A percentile compares a stretch with the other conserved stretches of the same genome.
Evolutionary conservation across 2,888 invertebrate species (phyloP).

Genomic region (Polydrusus tereticollis): DNA sequence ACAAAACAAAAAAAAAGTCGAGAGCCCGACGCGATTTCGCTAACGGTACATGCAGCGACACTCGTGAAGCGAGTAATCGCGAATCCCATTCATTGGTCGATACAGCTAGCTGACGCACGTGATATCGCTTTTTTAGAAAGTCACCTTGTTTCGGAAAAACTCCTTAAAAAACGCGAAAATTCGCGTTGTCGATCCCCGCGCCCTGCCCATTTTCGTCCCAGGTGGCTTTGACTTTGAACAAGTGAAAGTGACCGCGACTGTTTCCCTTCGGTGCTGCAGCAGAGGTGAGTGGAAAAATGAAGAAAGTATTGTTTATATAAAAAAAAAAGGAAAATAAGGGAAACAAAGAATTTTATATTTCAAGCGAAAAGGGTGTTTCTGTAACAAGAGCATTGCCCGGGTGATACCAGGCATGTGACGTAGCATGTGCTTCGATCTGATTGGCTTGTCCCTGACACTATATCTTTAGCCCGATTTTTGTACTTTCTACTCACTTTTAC

Average conservation of each 20-base stretch:
- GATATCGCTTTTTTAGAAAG: constrained; percentile 48
- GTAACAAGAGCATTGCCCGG: constrained; percentile 59
- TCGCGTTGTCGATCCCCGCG: constrained; percentile 12
- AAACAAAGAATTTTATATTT: constrained; percentile 16
- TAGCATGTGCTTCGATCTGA: constrained; percentile 61
- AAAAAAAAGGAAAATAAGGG: neutral
- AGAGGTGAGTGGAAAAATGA: too few species aligned
- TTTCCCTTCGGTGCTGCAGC: too few species aligned
- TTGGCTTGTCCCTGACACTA: constrained; percentile 55
- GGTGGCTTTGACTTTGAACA: constrained; percentile 50
- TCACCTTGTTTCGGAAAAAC: constrained; percentile 19
- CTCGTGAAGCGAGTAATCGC: constrained; percentile 40
- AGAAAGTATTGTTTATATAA: too few species aligned
- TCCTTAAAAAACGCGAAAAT: constrained; percentile 12
- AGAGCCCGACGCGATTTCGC: constrained; percentile 43
- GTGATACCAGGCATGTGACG: constrained; percentile 63
- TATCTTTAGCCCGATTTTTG: constrained; percentile 52
- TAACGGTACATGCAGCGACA: constrained; percentile 44
- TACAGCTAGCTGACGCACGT: constrained; percentile 59
- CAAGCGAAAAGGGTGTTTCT: constrained; percentile 30
- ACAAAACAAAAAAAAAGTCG: constrained; percentile 30
- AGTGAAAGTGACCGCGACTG: constrained; percentile 47
- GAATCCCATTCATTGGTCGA: constrained; percentile 58
- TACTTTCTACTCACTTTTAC: constrained; percentile 53
- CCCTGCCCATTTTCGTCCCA: constrained; percentile 41